Percentiles rank a stretch among this genome's conserved stretches.
Conservation (phyloP, 2,888 invertebrate genomes). For the Drosophila ustulata region DNA sequence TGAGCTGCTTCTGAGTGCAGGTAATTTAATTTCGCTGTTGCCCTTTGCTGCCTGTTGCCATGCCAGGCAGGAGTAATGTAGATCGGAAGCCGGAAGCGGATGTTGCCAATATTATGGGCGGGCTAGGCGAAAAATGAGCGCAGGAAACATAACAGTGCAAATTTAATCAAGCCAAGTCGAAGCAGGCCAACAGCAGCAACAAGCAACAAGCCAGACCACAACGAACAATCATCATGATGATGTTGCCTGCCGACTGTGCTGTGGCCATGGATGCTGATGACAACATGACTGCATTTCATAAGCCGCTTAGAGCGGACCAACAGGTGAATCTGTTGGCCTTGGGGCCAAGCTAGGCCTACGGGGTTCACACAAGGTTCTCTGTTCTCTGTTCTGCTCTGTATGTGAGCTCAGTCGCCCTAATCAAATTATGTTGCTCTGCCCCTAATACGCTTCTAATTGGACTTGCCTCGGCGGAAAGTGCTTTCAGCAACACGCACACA, state of each 20-base stretch:
- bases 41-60: slow-evolving; percentile 12
- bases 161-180: slow-evolving; percentile 80
- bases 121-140: slow-evolving; percentile 63
- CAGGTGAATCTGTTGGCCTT: slow-evolving; percentile 41
- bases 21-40: slow-evolving; percentile 60
- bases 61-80: slow-evolving; percentile 55
- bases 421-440: slow-evolving; percentile 66
- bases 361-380: not conserved
- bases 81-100: slow-evolving; percentile 77
- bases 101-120: slow-evolving; percentile 73
- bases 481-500: slow-evolving; percentile 23
- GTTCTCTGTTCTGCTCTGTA: not conserved
- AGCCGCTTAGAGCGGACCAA: slow-evolving; percentile 67
- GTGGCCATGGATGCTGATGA: slow-evolving; percentile 26
- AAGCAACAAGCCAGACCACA: slow-evolving; percentile 40
- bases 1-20: slow-evolving; percentile 63
- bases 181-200: no score
- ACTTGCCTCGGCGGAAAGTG: slow-evolving; percentile 57
- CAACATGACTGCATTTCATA: slow-evolving; percentile 69
- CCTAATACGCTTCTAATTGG: slow-evolving; percentile 75
- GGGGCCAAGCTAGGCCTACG: slow-evolving; percentile 14
- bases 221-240: slow-evolving; percentile 18
- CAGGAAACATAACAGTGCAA: slow-evolving; percentile 76
- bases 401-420: slow-evolving; percentile 43
- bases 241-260: slow-evolving; percentile 1